Base-by-base conservation (phyloP, 2,888 invertebrate genomes). In the Prosopocoilus inquinatus region DNA sequence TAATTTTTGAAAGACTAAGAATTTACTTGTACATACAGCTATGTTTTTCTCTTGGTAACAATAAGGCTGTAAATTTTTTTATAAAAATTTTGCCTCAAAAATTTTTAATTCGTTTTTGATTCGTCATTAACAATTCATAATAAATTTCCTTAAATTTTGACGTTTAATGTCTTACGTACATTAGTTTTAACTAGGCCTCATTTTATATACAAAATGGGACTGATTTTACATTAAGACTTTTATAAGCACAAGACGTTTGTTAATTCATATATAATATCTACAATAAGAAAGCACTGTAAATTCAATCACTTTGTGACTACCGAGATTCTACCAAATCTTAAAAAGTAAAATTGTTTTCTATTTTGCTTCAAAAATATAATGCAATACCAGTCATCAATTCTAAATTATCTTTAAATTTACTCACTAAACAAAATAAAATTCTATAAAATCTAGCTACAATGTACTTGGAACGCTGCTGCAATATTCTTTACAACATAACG, bases 41-140 rank as follows among this genome's bases (percentile, higher is more conserved):
- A 60, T 55, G 55, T 50, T 57, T 47, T 53, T 51, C 53, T 41
- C 39, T 50, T 52, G 50, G 53, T 51, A 47, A 54, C 51, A 58
- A 61, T 56, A 61, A 58, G 60, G 60, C 58, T 58, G 60, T 58
- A 53, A 54, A 54, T 49, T 15, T 44, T 3, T 41, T 16, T 41
- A 41, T 41, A 41, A 41, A 41, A 41, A 41, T 41, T 41, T 15
- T 41, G 41, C 7, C 13, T 41, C 16, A 15, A 41, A 11, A 28
- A 28, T 28, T 28, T 28, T 28, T 28, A 28, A 28, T 28, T 28
- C 7, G 20, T 28, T 35, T 33, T 47, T 47, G 13, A 13, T 33
- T 35, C 34, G 4, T 36, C 15, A 13, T 16, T 35, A 12, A 33
- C 13, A 44, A 16, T 11, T 44, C 13, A 16, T 28, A 28, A 28